Base-by-base conservation (phyloP, 2,888 invertebrate species). In the Vanessa cardui region DNA sequence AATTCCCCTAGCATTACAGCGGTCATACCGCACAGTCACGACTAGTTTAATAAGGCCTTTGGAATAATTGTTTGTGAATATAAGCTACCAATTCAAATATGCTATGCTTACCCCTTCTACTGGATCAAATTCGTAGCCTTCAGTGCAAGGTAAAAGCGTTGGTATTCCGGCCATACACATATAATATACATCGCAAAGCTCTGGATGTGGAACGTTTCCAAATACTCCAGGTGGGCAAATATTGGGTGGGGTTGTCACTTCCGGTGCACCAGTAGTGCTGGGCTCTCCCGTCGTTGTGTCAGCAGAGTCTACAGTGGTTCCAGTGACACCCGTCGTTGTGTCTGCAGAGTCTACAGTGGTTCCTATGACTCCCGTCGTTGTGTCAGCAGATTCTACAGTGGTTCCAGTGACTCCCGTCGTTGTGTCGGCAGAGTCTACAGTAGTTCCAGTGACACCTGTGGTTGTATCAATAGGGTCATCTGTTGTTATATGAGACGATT, bases 161-260 rank as follows among this genome's bases (percentile, higher is more conserved):
- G 61, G 52, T 1, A 54, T 66, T 33, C 71, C 69, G 21, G 80
- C 74, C 0, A 77, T 66, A 45, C 86, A 86, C 69, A 83, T 70
- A 56, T 74, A 84, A 72, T 78, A 85, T 0, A 77, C 71, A 56
- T 78, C 70, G 18, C 85, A 85, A 0, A 69, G 18, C 0, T 74
- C 73, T 4, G 83, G 84, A 61, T 83, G 80, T 0, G 83, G 74
- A 0, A 82, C 69, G 62, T 81, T 78, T 0, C 77, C 81, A 5
- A 79, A 69, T 1, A 69, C 68, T 1, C 73, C 78, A 0, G 73
- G 72, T 0, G 78, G 77, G 62, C 83, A 81, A 0, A 80, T 66
- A 3, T 64, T 52, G 2, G 72, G 62, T 62, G 59, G 49, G 9
- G 66, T 72, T 45, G 69, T 74, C 15, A 16, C 6, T 16, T 62